Conservation (phyloP, 2,113 vertebrate species). For the Girardinichthys multiradiatus region DNA sequence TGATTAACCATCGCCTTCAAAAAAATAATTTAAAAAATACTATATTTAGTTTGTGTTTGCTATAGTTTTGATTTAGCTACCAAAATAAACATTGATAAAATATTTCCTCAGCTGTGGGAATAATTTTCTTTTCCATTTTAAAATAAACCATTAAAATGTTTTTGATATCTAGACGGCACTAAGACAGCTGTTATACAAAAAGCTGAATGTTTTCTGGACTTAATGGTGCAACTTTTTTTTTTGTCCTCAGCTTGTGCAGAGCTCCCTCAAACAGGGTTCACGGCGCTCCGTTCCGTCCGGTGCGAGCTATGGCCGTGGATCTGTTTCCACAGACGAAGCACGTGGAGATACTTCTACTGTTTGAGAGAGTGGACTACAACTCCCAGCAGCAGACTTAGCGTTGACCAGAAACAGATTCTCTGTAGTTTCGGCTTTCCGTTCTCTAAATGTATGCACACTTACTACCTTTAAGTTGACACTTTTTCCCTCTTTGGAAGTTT, state of each 20-base stretch:
- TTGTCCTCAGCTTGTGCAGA: conserved; percentile 80
- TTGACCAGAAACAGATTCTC: neutral
- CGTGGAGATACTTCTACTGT: conserved; percentile 89
- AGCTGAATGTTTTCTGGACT: no score
- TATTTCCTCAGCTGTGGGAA: no score
- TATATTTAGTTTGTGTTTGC: no score
- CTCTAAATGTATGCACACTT: neutral
- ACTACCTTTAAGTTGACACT: neutral
- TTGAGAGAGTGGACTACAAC: conserved; percentile 85
- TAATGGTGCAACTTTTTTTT: no score
- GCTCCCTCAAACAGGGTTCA: conserved; percentile 93
- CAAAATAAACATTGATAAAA: no score
- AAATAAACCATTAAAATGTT: no score
- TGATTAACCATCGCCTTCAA: no score
- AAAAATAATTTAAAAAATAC: no score
- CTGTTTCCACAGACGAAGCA: conserved; percentile 96
- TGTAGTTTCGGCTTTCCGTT: neutral
- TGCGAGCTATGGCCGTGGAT: conserved; percentile 90
- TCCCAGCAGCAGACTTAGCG: conserved; percentile 45
- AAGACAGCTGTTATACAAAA: no score
- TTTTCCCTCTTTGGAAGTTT: neutral
- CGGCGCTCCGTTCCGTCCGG: conserved; percentile 86
- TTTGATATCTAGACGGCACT: no score
- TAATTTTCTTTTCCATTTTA: no score
- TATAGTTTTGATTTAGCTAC: no score